These are phyloP conservation scores for Stenolophus ochropezus DNA, from an alignment of 2,888 invertebrate species.

Conservation along the genomic window DNA sequence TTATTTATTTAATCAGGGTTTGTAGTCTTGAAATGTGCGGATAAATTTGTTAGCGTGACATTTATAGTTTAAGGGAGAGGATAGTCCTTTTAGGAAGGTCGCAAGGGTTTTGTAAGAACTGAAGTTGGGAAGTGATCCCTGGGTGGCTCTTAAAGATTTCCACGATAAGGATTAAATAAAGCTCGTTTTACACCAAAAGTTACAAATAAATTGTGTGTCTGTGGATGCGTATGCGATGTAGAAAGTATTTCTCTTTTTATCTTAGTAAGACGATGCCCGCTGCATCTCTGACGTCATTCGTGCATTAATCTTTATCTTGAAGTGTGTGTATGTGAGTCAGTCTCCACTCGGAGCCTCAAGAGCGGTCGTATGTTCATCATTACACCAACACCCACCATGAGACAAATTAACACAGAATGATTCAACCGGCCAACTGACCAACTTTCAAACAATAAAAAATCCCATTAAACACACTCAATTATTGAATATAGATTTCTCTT, in stretches of 20 bases:
- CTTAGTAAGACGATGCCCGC: not conserved
- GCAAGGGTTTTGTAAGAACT: not conserved
- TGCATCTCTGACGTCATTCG: conserved; percentile 8
- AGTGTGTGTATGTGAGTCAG: conserved; percentile 7
- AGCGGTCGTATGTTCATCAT: conserved; percentile 15
- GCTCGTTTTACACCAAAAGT: too few species aligned
- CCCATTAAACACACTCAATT: not conserved
- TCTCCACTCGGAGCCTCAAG: not conserved
- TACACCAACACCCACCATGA: not conserved
- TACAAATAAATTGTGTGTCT: too few species aligned
- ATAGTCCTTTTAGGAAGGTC: not conserved
- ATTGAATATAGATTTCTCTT: not conserved
- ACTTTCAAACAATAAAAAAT: conserved; percentile 11
- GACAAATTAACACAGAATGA: conserved; percentile 10
- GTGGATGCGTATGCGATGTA: not conserved
- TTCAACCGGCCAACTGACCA: conserved; percentile 16
- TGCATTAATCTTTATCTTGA: conserved; percentile 17
- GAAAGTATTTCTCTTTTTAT: not conserved
- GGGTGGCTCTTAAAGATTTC: too few species aligned
- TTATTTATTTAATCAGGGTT: not conserved
- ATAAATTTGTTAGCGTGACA: not conserved
- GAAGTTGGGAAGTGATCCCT: not conserved
- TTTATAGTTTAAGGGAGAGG: too few species aligned
- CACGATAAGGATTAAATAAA: too few species aligned
- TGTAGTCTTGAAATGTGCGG: not conserved